Evolutionary conservation across 2,888 invertebrate genomes (phyloP), one percentile per base, ranked within the genome.

Genomic region (Dendrolimus pini): DNA sequence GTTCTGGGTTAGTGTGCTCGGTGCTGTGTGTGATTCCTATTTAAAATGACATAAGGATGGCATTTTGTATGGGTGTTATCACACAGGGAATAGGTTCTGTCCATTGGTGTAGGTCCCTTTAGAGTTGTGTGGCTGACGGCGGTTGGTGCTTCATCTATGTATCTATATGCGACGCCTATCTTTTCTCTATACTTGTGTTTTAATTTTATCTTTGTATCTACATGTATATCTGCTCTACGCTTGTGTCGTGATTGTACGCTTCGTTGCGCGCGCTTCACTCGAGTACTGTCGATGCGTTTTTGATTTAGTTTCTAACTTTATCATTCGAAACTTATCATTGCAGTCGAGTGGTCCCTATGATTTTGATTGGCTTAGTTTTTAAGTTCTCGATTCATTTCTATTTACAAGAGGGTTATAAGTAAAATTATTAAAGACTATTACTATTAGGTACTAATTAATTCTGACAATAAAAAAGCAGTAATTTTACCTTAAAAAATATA

Each of bases 141-240:
- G 87, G 90, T 89, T 89, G 89, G 89, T 89, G 90, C 90, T 89
- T 89, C 89, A 88, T 86, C 82, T 84, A 79, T 85, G 72, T 85
- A 85, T 87, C 72, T 82, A 75, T 78, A 66, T 77, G 70, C 67
- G 71, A 80, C 66, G 72, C 76, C 80, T 82, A 65, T 82, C 72
- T 74, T 70, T 74, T 77, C 66, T 79, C 70, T 72, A 61, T 80
- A 78, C 76, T 65, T 85, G 82, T 88, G 82, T 83, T 80, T 77
- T 80, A 77, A 78, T 79, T 69, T 70, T 76, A 78, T 75, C 76
- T 78, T 76, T 81, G 59, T 79, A 77, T 74, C 72, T 80, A 74
- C 72, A 71, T 83, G 75, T 74, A 68, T 69, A 68, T 66, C 12
- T 47, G 30, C 69, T 62, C 63, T 69, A 69, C 72, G 80, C 71